Evolutionary conservation across 2,888 invertebrate genomes (phyloP), one percentile per base, ranked within the genome.

Genomic region (Thalpophila matura): DNA sequence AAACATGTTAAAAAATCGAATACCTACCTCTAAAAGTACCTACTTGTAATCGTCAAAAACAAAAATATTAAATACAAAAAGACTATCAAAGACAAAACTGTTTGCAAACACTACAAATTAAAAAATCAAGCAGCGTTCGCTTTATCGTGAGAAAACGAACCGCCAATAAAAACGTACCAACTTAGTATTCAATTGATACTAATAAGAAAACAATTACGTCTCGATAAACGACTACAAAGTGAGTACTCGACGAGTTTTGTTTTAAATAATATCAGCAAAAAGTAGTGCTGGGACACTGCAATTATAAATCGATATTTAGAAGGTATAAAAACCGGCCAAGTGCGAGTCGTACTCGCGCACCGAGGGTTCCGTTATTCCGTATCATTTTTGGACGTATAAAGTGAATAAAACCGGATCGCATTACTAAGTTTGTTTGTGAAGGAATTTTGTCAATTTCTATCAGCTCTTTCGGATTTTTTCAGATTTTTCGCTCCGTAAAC

Each of bases 191-290:
- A 59, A 79, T 72, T 53, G 76, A 57, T 45, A 63, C 62, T 65
- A 68, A 79, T 77, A 79, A 76, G 70, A 77, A 77, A 79, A 79
- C 76, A 79, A 77, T 77, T 79, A 79, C 51, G 56, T 26, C 38
- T 68, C 62, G 47, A 40, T 46, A 73, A 66, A 55, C 50, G 58
- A 68, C 57, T 76, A 24, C 53, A 58, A 70, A 69, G 63, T 64
- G 56, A 56, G 54, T 51, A 56, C 64, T 61, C 58, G 45, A 63
- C 42, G 47, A 59, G 56, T 62, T 51, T 45, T 66, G 33, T 73
- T 76, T 43, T 54, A 46, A 65, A 68, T 61, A 59, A 58, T 46
- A 31, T 9, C 16, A 46, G 40, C 53, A 67, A 51, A 68, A 72
- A 37, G 10, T n/a, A 20, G 50, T 51, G 57, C 35, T 53, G 65